A percentile compares a stretch with the other conserved stretches of the same genome.
Conservation (phyloP, 2,113 vertebrate species). For the Tretioscincus oriximinensis region DNA sequence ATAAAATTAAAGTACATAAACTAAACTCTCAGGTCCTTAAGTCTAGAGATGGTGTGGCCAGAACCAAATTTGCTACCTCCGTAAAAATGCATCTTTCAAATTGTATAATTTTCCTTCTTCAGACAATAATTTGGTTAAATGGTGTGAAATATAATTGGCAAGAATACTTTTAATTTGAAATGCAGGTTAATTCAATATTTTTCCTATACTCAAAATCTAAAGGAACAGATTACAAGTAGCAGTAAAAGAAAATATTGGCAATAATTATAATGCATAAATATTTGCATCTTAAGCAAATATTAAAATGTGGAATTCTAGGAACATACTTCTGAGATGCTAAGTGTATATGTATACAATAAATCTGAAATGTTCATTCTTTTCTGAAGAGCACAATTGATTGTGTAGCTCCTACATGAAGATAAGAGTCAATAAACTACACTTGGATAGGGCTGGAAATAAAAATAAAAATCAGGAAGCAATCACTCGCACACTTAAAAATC, state of each 20-base stretch:
- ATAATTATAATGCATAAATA: background rate
- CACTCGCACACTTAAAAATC: too few species aligned
- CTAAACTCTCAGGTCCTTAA: too few species aligned
- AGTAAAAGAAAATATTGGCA: background rate
- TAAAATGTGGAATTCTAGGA: background rate
- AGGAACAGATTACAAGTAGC: background rate
- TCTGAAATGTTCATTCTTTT: background rate
- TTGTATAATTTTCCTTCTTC: too few species aligned
- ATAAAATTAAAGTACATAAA: too few species aligned
- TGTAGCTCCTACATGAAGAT: background rate
- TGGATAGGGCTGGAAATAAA: background rate
- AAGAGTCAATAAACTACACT: background rate
- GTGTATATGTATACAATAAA: background rate
- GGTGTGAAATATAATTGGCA: background rate
- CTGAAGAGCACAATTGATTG: background rate
- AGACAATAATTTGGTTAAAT: background rate
- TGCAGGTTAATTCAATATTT: background rate
- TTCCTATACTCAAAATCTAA: background rate
- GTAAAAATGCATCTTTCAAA: too few species aligned
- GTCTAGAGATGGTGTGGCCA: too few species aligned
- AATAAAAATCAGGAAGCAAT: background rate
- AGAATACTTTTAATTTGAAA: background rate
- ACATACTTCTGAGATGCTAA: background rate
- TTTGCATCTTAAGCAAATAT: background rate
- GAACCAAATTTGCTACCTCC: too few species aligned